Percentiles rank a stretch among this genome's conserved stretches.
Conservation (phyloP, 2,113 vertebrate species). For the Dipodomys ordii region DNA sequence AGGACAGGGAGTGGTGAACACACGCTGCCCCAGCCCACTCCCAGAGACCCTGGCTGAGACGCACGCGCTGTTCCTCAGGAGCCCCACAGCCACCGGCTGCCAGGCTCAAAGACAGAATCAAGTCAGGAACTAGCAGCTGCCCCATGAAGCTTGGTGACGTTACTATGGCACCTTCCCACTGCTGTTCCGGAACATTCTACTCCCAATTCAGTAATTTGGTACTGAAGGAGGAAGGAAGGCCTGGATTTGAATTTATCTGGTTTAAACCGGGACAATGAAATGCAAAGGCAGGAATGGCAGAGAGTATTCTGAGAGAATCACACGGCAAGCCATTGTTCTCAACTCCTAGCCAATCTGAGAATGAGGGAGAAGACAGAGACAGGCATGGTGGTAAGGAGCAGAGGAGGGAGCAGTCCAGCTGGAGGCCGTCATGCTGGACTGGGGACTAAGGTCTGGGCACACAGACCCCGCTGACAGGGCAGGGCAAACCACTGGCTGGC, state of each 20-base stretch:
- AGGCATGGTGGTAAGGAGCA: no score
- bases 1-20: no score
- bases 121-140: background rate
- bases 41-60: no score
- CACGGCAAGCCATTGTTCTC: background rate
- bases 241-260: background rate
- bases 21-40: background rate
- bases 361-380: no score
- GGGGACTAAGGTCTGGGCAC: background rate
- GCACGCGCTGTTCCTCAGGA: background rate
- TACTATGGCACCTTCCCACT: background rate
- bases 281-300: background rate
- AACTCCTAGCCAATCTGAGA: background rate
- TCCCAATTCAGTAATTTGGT: background rate
- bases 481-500: rapidly evolving
- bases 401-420: rapidly evolving
- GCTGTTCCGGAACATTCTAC: background rate
- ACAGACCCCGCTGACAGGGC: background rate
- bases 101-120: background rate
- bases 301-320: background rate
- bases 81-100: background rate
- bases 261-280: background rate
- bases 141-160: background rate
- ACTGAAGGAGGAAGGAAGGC: background rate
- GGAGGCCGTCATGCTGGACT: background rate